Percentiles rank a stretch among this genome's conserved stretches.
Evolutionary conservation across 2,113 vertebrate genomes (phyloP).

Genomic region (Rhynchomys soricoides): DNA sequence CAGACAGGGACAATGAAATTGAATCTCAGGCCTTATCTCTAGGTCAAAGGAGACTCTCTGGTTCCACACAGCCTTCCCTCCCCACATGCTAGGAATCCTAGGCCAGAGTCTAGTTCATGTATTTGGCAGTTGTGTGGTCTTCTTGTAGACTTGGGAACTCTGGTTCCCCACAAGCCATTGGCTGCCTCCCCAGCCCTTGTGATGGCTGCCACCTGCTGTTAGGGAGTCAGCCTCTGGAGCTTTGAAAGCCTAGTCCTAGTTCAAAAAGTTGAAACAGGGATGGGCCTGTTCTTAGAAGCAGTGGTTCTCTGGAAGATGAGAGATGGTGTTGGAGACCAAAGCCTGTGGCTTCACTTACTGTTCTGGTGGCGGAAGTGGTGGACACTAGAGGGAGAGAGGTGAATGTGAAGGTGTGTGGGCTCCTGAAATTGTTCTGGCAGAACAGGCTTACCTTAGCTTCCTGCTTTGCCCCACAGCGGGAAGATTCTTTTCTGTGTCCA

Average conservation of each 20-base stretch:
- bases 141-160: not conserved
- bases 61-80: not conserved
- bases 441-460: not conserved
- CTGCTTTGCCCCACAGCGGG: not conserved
- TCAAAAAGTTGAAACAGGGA: not conserved
- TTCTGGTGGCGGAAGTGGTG: not conserved
- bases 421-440: not conserved
- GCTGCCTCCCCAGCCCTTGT: not conserved
- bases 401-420: not conserved
- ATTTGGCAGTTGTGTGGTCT: not conserved
- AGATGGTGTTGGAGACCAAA: not conserved
- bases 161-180: not conserved
- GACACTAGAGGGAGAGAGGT: not conserved
- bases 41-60: not conserved
- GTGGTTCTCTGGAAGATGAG: not conserved
- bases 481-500: not conserved
- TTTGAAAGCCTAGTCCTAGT: rapidly evolving
- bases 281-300: not conserved
- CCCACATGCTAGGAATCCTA: not conserved
- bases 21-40: not conserved
- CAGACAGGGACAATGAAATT: conserved; percentile 9
- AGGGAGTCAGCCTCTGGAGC: not conserved
- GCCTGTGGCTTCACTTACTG: not conserved
- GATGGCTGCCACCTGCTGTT: not conserved
- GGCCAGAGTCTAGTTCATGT: not conserved